A percentile compares a stretch with the other conserved stretches of the same genome.
Evolutionary conservation across 2,797 vertebrate genomes (phyloP).

Genomic region (Falco rusticolus): DNA sequence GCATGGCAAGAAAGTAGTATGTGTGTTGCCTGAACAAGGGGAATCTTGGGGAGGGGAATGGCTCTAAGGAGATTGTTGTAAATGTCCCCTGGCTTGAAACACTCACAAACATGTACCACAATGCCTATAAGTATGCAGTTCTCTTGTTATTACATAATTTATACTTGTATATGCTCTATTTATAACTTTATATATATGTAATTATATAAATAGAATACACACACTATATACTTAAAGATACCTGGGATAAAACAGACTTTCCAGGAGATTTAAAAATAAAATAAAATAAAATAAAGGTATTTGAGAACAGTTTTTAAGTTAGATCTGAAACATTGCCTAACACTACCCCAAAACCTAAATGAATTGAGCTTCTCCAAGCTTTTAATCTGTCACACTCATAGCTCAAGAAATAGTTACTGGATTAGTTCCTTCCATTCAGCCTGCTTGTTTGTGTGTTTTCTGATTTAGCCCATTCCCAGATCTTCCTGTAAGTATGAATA

Average conservation of each 20-base stretch:
- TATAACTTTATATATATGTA: not conserved
- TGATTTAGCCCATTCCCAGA: not conserved
- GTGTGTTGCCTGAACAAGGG: not conserved
- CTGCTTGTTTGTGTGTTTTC: not conserved
- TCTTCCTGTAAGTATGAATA: constrained; percentile 4
- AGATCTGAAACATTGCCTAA: not conserved
- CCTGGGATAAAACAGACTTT: not conserved
- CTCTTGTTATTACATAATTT: not conserved
- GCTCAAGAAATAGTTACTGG: not conserved
- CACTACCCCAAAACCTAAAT: not conserved
- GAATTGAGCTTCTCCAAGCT: not conserved
- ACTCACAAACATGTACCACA: not conserved
- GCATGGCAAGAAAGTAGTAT: too few species aligned
- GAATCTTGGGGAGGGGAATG: not conserved
- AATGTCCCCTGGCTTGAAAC: not conserved
- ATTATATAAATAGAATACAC: not conserved
- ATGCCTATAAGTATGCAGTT: fast-evolving
- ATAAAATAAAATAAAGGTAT: not conserved
- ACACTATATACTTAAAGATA: not conserved
- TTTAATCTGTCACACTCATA: not conserved
- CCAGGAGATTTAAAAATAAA: not conserved
- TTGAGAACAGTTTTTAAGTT: not conserved
- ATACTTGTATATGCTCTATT: fast-evolving
- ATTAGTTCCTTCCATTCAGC: not conserved
- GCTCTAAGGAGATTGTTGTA: not conserved